phyloP scores from a whole-genome alignment of 2,113 vertebrate species.

The Oreochromis tanganicae region DNA sequence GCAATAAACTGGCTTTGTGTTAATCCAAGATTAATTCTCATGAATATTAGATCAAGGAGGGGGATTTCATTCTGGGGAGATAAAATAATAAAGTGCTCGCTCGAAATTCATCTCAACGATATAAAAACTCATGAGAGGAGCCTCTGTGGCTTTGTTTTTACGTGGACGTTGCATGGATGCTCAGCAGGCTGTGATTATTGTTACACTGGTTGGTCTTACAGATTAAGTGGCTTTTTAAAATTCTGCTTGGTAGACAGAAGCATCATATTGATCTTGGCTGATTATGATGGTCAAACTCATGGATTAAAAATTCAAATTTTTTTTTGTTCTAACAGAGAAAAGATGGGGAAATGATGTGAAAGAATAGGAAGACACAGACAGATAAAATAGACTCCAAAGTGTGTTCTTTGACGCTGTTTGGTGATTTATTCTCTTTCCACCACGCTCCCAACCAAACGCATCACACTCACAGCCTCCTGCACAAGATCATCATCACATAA shows the following conservation, averaged over 20 bases:
- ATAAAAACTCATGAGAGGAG: constrained; percentile 19
- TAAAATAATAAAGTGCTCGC: constrained; percentile 39
- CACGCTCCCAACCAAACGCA: constrained; percentile 6
- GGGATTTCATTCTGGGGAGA: constrained; percentile 29
- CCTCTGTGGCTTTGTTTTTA: neutral
- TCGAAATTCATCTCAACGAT: constrained; percentile 11
- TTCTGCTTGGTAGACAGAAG: neutral
- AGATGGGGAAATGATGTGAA: neutral
- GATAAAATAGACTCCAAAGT: neutral
- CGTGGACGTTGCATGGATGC: neutral
- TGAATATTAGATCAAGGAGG: constrained; percentile 58
- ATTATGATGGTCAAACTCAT: neutral
- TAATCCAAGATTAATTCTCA: constrained; percentile 66
- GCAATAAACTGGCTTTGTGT: constrained; percentile 60
- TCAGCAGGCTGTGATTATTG: neutral
- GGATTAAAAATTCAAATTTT: neutral
- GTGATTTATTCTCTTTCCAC: constrained; percentile 31
- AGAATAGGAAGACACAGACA: neutral
- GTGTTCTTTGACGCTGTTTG: neutral
- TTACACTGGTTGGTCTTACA: neutral
- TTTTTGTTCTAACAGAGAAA: neutral
- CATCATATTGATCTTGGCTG: neutral
- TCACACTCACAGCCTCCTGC: constrained; percentile 16
- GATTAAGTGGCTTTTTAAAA: neutral
- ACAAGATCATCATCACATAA: constrained; percentile 57